Conservation (phyloP, 2,888 invertebrate species). For the Lepidocyrtinus sp. region DNA sequence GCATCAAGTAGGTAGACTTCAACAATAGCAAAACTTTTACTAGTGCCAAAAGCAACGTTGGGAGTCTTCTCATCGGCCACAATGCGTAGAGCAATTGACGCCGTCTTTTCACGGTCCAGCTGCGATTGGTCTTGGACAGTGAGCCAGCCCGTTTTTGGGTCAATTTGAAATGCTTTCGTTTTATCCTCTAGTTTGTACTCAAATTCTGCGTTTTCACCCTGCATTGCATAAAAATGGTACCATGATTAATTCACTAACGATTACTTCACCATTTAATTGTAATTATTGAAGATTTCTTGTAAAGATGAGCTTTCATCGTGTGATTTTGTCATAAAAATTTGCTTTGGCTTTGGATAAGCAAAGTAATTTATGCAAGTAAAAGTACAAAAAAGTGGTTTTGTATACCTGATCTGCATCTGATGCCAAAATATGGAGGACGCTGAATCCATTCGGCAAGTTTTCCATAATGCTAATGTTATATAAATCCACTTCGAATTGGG, state of each 20-base stretch:
- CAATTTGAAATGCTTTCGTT: conserved; percentile 85
- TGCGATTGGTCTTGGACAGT: conserved; percentile 84
- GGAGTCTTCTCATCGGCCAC: conserved; percentile 81
- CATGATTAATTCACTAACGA: too few relatives aligned
- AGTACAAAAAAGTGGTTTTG: background rate
- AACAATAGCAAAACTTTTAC: conserved; percentile 78
- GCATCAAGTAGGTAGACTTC: conserved; percentile 89
- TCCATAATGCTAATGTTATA: conserved; percentile 95
- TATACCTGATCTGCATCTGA: conserved; percentile 80
- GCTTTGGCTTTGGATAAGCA: conserved; percentile 26
- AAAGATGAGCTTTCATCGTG: conserved; percentile 6
- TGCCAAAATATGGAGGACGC: conserved; percentile 82
- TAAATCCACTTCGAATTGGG: conserved; percentile 89
- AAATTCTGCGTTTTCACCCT: conserved; percentile 88
- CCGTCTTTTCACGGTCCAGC: conserved; percentile 84
- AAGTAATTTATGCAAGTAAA: background rate
- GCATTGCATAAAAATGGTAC: conserved; percentile 54
- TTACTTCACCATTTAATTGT: too few relatives aligned
- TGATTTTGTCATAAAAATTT: conserved; percentile 24
- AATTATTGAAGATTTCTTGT: conserved; percentile 17
- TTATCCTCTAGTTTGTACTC: conserved; percentile 83
- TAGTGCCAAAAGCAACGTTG: conserved; percentile 73
- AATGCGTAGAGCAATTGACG: conserved; percentile 82
- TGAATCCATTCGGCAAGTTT: conserved; percentile 88
- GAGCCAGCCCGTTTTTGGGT: conserved; percentile 87